Conservation (phyloP, 53 echinoderm and acorn worm genomes). For the Crossaster papposus region DNA sequence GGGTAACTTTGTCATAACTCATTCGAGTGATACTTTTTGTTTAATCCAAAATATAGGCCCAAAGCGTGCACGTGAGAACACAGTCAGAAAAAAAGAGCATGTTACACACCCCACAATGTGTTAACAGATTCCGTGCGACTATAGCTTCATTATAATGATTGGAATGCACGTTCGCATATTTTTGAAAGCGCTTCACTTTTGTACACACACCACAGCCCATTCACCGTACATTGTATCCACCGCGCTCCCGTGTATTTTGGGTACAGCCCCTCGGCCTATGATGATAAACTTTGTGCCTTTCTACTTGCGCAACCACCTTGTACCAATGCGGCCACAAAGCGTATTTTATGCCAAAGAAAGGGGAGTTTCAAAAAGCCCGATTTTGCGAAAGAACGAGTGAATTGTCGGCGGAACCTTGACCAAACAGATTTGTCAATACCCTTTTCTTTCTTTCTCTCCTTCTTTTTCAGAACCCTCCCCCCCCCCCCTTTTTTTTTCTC, state of each 20-base stretch:
- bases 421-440: conserved; percentile 57
- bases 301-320: conserved; percentile 62
- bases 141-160: not conserved
- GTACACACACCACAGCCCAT: not conserved
- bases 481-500: not conserved
- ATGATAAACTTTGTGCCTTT: conserved; percentile 14
- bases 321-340: conserved; percentile 58
- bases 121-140: too few species aligned
- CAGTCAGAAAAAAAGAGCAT: too few species aligned
- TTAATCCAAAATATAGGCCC: too few species aligned
- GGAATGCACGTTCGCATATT: not conserved
- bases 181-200: not conserved
- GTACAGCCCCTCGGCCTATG: not conserved
- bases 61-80: too few species aligned
- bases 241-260: not conserved
- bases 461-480: not conserved
- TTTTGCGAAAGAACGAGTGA: conserved; percentile 57
- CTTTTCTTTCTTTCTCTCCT: not conserved
- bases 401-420: conserved; percentile 54
- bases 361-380: conserved; percentile 39
- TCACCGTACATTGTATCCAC: conserved; percentile 6
- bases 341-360: conserved; percentile 52
- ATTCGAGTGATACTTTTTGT: too few species aligned
- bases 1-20: too few species aligned
- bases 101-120: too few species aligned